Evolutionary conservation across 2,113 vertebrate species (phyloP).

Genomic region (Microtus richardsoni): DNA sequence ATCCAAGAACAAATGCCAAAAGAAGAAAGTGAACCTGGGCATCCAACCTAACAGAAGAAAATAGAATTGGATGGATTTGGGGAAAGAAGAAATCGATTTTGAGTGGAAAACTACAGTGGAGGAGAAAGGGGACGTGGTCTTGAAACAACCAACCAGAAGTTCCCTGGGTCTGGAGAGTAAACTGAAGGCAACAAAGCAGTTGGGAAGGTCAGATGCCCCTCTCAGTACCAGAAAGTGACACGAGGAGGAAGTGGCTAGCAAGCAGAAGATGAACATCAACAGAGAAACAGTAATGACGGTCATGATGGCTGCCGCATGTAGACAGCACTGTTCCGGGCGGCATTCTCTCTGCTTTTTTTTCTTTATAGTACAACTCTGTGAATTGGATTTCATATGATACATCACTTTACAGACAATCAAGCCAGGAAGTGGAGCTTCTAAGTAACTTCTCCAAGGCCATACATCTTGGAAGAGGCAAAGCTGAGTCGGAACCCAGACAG

Average conservation of each 20-base stretch:
- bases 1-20: background rate
- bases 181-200: background rate
- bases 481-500: background rate
- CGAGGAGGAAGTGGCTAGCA: background rate
- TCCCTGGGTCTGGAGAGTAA: background rate
- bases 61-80: background rate
- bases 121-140: background rate
- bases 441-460: slow-evolving; percentile 16
- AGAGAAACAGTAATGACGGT: background rate
- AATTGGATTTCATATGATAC: background rate
- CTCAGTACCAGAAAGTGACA: background rate
- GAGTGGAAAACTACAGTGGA: background rate
- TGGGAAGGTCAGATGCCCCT: background rate
- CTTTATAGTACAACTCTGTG: background rate
- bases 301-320: background rate
- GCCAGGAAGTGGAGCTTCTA: slow-evolving; percentile 3
- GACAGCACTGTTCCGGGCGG: background rate
- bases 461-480: background rate
- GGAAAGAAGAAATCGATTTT: background rate
- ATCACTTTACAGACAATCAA: background rate
- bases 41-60: slow-evolving; percentile 1
- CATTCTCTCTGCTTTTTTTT: background rate
- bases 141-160: background rate
- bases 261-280: background rate
- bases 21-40: background rate